Evolutionary conservation across 2,113 vertebrate genomes (phyloP), one percentile per base, ranked within the genome.

Genomic region (Ptyas mucosa): DNA sequence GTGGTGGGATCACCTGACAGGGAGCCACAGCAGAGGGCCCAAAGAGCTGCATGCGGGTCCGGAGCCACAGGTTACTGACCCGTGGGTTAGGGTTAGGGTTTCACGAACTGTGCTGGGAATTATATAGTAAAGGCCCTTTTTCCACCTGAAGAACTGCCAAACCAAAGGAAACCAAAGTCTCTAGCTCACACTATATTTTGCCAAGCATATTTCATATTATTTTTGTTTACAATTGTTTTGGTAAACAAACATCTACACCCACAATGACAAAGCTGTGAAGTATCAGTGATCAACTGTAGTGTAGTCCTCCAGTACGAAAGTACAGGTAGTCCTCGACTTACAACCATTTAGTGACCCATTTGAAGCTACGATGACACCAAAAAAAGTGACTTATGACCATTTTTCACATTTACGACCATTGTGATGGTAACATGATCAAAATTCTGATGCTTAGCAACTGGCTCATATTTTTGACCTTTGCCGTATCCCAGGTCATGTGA

Each of bases 61-160:
- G 43, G 43, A 43, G 43, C 43, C 43, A 46, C 43, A 46, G 43
- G 43, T 46, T 46, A 4, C 43, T 46, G 43, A 46, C 43, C 3
- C 3, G 0, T 46, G 43, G 4, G 43, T 46, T 46, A 46, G 43
- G 43, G 43, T 46, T 46, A 46, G 43, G 43, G 4, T 95, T 96
- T 94, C 93, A 93, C 8, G 75, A 92, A 94, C 92, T 95, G 90
- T 53, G 90, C 81, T 91, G 91, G 95, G 61, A 91, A 96, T 89
- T 95, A 93, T 92, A 94, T 89, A 43, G 95, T 64, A 90, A 95
- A 89, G 94, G 95, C 94, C 94, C 20, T 95, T 95, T 95, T 29
- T 20, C 39, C n/a, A 21, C 92, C 92, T 95, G 90, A 92, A 87
- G 87, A 89, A 61, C 54, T 94, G 55, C 88, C 26, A 94, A 58